These are phyloP conservation scores for Drosophila cardini DNA, from an alignment of 1,140 invertebrate genomes.

Conservation along the genomic window DNA sequence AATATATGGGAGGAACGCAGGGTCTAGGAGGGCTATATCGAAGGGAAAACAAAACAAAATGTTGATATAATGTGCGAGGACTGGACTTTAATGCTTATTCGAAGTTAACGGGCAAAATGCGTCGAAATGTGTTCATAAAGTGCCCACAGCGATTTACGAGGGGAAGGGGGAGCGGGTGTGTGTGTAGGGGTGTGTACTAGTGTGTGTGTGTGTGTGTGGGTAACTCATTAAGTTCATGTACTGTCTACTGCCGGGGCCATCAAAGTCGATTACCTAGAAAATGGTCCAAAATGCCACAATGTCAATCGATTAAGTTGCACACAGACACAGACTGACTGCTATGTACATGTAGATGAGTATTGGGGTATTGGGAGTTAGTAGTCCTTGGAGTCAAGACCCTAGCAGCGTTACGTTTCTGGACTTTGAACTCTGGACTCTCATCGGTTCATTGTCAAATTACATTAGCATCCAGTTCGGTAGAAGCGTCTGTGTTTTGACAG, in stretches of 20 bases:
- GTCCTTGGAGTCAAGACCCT: not conserved
- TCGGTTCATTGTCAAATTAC: conserved; percentile 80
- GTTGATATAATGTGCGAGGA: conserved; percentile 59
- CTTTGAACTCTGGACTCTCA: conserved; percentile 21
- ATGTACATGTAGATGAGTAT: too few species aligned
- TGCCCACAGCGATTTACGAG: conserved; percentile 60
- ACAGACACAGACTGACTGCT: not conserved
- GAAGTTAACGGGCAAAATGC: conserved; percentile 51
- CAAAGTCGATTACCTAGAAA: conserved; percentile 81
- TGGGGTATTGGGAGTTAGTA: not conserved
- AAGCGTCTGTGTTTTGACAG: conserved; percentile 75
- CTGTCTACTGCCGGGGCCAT: conserved; percentile 49
- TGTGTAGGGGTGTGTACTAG: not conserved
- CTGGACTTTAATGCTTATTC: conserved; percentile 53
- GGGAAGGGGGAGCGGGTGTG: not conserved
- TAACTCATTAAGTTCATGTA: conserved; percentile 24
- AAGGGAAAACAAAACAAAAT: conserved; percentile 23
- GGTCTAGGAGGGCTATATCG: not conserved
- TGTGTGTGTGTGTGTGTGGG: conserved; percentile 2
- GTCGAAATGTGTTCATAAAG: conserved; percentile 73
- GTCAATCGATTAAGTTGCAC: conserved; percentile 74
- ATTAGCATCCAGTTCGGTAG: conserved; percentile 60
- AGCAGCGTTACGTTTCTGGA: conserved; percentile 4
- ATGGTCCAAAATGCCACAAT: conserved; percentile 64
- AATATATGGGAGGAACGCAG: conserved; percentile 46